Evolutionary conservation across 2,888 invertebrate genomes (phyloP).

Genomic region (Prosopocoilus inquinatus): DNA sequence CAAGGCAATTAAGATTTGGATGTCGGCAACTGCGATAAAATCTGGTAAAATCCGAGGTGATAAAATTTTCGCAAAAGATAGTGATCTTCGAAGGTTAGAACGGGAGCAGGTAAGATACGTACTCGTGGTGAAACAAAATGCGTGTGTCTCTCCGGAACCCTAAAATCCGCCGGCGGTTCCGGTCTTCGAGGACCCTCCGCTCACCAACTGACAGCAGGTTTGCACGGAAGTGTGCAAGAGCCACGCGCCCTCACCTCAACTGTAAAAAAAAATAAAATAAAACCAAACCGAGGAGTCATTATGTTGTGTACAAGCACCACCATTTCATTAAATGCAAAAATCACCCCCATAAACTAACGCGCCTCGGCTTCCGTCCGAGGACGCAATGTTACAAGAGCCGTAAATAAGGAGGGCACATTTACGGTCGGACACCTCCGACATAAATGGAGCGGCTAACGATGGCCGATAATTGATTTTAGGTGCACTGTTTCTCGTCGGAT

Average conservation of each 20-base stretch:
- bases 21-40: no score
- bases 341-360: slow-evolving; percentile 7
- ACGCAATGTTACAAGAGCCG: neutral
- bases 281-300: neutral
- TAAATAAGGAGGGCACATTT: neutral
- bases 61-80: slow-evolving; percentile 3
- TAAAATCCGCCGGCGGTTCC: slow-evolving; percentile 42
- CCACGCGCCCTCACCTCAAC: slow-evolving; percentile 25
- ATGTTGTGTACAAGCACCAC: no score
- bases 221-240: slow-evolving; percentile 47
- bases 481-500: slow-evolving; percentile 7
- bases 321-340: neutral
- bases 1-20: no score
- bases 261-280: neutral
- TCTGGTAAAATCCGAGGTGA: no score
- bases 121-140: neutral
- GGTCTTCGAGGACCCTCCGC: slow-evolving; percentile 37
- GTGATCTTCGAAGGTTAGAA: neutral
- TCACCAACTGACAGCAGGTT: slow-evolving; percentile 44
- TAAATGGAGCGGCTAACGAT: neutral
- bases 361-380: slow-evolving; percentile 1
- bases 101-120: neutral
- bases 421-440: neutral
- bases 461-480: slow-evolving; percentile 11
- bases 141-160: slow-evolving; percentile 23